Evolutionary conservation across 2,888 invertebrate genomes (phyloP), one percentile per base, ranked within the genome.

Genomic region (Amphipyra tragopoginis): DNA sequence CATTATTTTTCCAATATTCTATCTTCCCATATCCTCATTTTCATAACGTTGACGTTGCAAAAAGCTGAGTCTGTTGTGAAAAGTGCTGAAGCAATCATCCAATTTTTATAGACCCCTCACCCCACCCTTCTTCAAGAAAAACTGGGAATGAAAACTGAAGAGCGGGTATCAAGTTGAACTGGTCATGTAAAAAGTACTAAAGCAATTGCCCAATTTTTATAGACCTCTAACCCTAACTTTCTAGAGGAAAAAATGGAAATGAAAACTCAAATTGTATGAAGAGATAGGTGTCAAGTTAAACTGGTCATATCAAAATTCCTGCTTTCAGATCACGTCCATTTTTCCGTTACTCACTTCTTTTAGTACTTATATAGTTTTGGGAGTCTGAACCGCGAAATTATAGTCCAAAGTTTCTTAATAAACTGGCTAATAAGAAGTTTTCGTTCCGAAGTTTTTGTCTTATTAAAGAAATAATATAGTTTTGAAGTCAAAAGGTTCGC

Each of bases 11-110:
- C 13, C 50, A 53, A 52, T 48, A 52, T 48, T 54, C 50, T 15
- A 53, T 70, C 54, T 62, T 39, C 21, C 47, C 38, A 60, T 65
- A 53, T 38, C 60, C 58, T 45, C 58, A 75, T 75, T 68, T 53
- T 44, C 72, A 78, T 72, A 78, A 55, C 43, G 62, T 38, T 58
- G 60, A 65, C 64, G 42, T n/a, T 21, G 38, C 64, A 56, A 63
- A 75, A 67, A n/a, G n/a, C 42, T 38, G 26, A 40, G 21, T 59
- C 26, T 60, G 36, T 60, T 45, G 39, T 45, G 47, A 55, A 73
- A 75, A 62, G 21, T 53, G 71, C 48, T 68, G 53, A 45, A 5
- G 8, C 13, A 10, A 44, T 0, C 36, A 34, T 29, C 72, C 43
- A 69, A 13, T 44, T 34, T 26, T 8, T 5, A 5, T 1, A 47